Percentiles rank a stretch among this genome's conserved stretches.
These are phyloP conservation scores for Spilarctia lutea DNA, from an alignment of 2,888 invertebrate genomes.

Conservation along the genomic window DNA sequence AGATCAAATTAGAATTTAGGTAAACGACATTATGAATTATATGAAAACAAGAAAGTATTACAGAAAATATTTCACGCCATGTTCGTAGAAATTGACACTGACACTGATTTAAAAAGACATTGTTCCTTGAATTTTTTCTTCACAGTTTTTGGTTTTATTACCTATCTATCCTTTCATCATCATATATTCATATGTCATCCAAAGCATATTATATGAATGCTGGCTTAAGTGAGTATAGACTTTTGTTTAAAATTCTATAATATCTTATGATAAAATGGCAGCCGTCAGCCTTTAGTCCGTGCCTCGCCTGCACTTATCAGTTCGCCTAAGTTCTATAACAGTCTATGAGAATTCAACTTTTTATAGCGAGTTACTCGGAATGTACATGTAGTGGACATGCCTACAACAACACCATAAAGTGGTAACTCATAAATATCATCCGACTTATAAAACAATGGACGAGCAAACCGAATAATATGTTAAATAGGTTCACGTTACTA, in stretches of 20 bases:
- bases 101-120: conserved; percentile 44
- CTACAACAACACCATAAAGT: not conserved
- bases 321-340: not conserved
- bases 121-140: conserved; percentile 31
- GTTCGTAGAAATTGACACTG: conserved; percentile 25
- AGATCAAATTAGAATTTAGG: conserved; percentile 33
- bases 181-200: no score
- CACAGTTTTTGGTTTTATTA: conserved; percentile 4
- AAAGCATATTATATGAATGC: not conserved
- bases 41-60: conserved; percentile 23
- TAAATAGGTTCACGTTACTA: conserved; percentile 41
- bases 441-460: conserved; percentile 15
- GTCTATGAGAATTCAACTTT: not conserved
- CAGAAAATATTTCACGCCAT: conserved; percentile 34
- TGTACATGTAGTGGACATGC: not conserved
- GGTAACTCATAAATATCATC: conserved; percentile 10
- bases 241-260: not conserved
- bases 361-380: not conserved
- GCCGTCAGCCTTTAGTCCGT: not conserved
- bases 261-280: not conserved
- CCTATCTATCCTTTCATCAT: not conserved
- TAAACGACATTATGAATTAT: conserved; percentile 35
- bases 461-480: conserved; percentile 20
- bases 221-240: not conserved
- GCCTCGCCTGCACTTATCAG: not conserved